Conservation (phyloP, 2,888 invertebrate species). For the Meta bourneti region DNA sequence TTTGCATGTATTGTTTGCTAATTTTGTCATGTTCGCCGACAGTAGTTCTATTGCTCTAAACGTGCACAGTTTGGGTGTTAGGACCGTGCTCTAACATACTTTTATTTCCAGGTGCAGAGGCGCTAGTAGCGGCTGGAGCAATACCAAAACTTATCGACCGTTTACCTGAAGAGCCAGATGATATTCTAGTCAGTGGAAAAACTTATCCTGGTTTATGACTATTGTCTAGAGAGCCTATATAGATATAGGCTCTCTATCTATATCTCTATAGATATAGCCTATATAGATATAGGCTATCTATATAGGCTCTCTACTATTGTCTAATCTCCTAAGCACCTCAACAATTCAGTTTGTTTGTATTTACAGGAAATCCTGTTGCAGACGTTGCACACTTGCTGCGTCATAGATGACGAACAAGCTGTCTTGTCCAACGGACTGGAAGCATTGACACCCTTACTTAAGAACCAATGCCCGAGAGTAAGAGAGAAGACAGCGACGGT, state of each 20-base stretch:
- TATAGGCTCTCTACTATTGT: too few species aligned
- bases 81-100: too few species aligned
- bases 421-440: slow-evolving; percentile 10
- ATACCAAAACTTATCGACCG: slow-evolving; percentile 32
- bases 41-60: too few species aligned
- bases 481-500: slow-evolving; percentile 14
- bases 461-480: background rate
- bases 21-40: too few species aligned
- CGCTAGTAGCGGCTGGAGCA: slow-evolving; percentile 21
- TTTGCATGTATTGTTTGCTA: too few species aligned
- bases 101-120: slow-evolving; percentile 48
- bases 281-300: too few species aligned
- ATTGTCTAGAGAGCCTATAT: too few species aligned
- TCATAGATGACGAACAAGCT: slow-evolving; percentile 7
- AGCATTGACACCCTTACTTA: slow-evolving; percentile 23
- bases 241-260: too few species aligned
- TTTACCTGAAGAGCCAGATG: slow-evolving; percentile 40
- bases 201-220: background rate
- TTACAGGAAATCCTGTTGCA: slow-evolving; percentile 36
- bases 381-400: slow-evolving; percentile 40
- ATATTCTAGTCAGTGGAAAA: slow-evolving; percentile 7
- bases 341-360: background rate
- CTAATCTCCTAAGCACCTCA: too few species aligned
- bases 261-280: too few species aligned
- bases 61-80: too few species aligned